A percentile compares a stretch with the other conserved stretches of the same genome.
Evolutionary conservation across 2,888 invertebrate genomes (phyloP).

Genomic region (Beris morrisii): DNA sequence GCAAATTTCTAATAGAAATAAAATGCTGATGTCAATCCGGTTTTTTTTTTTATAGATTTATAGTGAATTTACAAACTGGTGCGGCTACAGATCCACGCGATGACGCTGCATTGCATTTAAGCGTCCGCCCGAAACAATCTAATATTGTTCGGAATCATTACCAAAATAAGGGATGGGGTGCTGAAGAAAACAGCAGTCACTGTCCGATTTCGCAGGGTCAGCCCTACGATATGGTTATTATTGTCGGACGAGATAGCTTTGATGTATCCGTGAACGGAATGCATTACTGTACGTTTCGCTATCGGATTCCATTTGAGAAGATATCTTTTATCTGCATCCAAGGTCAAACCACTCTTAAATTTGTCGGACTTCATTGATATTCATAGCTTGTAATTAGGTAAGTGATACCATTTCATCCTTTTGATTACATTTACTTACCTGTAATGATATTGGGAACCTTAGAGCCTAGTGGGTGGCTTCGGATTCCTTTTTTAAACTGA

Average conservation of each 20-base stretch:
- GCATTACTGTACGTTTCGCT: constrained; percentile 22
- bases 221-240: constrained; percentile 6
- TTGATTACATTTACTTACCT: too few relatives aligned
- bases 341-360: constrained; percentile 14
- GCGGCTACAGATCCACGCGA: constrained; percentile 15
- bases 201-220: constrained; percentile 11
- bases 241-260: constrained; percentile 10
- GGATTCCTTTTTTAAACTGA: too few relatives aligned
- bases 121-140: constrained; percentile 12
- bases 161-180: constrained; percentile 1
- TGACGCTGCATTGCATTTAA: constrained; percentile 13
- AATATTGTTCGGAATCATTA: constrained; percentile 18
- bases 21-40: too few relatives aligned
- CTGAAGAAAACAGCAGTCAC: constrained; percentile 16
- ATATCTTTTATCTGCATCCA: constrained; percentile 2
- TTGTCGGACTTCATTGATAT: not conserved
- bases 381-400: too few relatives aligned
- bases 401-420: too few relatives aligned
- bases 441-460: too few relatives aligned
- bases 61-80: constrained; percentile 16
- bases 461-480: too few relatives aligned
- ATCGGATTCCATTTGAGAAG: constrained; percentile 10
- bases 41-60: constrained; percentile 9
- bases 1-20: too few relatives aligned
- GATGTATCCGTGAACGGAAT: constrained; percentile 15